phyloP scores from a whole-genome alignment of 2,797 vertebrate genomes.

The Anguilla anguilla region DNA sequence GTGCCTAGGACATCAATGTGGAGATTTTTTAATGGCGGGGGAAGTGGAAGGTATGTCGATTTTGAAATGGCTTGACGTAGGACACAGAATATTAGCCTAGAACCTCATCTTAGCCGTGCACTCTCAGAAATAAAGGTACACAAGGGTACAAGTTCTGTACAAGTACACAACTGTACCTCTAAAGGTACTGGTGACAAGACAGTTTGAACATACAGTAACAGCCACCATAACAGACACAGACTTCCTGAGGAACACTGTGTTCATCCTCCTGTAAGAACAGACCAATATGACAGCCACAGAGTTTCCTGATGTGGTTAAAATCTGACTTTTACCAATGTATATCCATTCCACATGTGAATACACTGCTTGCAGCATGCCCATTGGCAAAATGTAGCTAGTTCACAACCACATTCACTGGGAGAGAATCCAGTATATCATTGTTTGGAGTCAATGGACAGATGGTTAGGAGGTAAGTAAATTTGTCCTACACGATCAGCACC shows the following conservation, averaged over 20 bases:
- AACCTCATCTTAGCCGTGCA: slow-evolving; percentile 39
- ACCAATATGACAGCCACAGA: not conserved
- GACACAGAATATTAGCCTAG: slow-evolving; percentile 49
- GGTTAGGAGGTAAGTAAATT: slow-evolving; percentile 24
- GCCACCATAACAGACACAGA: not conserved
- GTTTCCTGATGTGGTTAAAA: not conserved
- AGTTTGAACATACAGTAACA: not conserved
- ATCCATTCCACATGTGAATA: not conserved
- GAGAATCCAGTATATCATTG: not conserved
- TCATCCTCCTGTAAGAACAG: not conserved
- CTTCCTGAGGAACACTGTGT: not conserved
- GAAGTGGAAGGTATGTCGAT: not conserved
- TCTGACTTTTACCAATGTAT: not conserved
- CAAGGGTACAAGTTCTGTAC: too few species aligned
- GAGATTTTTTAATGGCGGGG: not conserved
- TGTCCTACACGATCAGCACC: slow-evolving; percentile 7
- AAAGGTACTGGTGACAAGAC: not conserved
- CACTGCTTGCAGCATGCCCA: not conserved
- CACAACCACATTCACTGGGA: not conserved
- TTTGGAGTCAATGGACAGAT: slow-evolving; percentile 16
- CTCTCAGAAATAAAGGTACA: too few species aligned
- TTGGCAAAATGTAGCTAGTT: not conserved
- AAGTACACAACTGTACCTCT: too few species aligned
- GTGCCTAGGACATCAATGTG: not conserved
- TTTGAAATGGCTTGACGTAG: slow-evolving; percentile 32